Evolutionary conservation across 2,113 vertebrate species (phyloP), one percentile per base, ranked within the genome.

Genomic region (Columba livia): DNA sequence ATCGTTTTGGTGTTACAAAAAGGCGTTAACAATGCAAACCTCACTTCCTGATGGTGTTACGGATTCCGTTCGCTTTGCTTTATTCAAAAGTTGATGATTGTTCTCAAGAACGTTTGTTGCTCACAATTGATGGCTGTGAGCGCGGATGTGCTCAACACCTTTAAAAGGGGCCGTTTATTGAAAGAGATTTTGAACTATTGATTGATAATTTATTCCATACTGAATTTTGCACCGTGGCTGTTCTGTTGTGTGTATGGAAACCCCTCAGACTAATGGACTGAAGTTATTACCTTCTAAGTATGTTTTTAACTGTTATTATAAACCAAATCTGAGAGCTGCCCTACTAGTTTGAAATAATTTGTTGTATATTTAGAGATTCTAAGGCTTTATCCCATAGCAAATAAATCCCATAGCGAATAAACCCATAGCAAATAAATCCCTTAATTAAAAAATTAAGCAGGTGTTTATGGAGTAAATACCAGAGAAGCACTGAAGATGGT

Each of bases 11-110:
- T 5, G 16, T 8, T 70, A 44, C 48, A 31, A 24, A 57, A 70
- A 58, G 38, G 34, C 5, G 3, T 42, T 53, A 8, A 8, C 0
- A 0, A 51, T 0, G 4, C 11, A 23, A 64, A 7, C 26, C 72
- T 48, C 2, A 1, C 32, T 56, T 74, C 38, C 34, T 31, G 65
- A 21, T 9, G 21, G n/a, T 10, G 2, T 57, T 32, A 7, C 0
- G 5, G 65, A 29, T 62, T 53, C 70, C 6, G 4, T 25, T 38
- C 40, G 6, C 10, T 12, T 77, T 64, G 26, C 42, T 57, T 66
- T 64, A 38, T 65, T 1, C 9, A 26, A 51, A 57, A 42, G 34
- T 3, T 1, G 36, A 9, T 0, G 3, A 7, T 53, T 61, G 25
- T 54, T 70, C 36, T 62, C 26, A 29, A 6, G 12, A 6, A 7